Evolutionary conservation across 2,888 invertebrate genomes (phyloP), one percentile per base, ranked within the genome.

Genomic region (Cyrtodaria siliqua): DNA sequence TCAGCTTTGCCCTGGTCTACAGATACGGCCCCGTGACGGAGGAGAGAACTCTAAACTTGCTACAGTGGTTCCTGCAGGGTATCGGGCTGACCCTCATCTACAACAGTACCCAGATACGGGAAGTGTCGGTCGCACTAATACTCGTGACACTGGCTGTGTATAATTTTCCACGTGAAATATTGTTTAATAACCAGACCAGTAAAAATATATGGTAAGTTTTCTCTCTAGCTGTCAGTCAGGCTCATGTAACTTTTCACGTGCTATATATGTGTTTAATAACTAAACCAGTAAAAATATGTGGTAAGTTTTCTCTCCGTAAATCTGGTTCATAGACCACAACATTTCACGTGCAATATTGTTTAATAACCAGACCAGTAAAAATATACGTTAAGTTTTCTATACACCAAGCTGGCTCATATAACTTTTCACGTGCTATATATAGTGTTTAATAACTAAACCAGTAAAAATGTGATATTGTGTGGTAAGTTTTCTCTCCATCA

Each of bases 1-100:
- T 93, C 24, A 93, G 93, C 47, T 97, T 98, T 92, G 94, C 96
- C 52, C 94, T 97, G 52, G 98, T 98, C 93, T 99, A 99, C 92
- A 95, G 97, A 81, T 95, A 96, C 89, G 99, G 98, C 0, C 98
- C 98, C 2, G 96, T 98, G 0, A 95, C 95, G 69, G 96, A 98
- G 93, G 93, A 95, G 57, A 94, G 97, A 62, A 97, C 97, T 59
- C 96, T 96, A 87, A 96, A 97, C 90, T 95, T 99, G 50, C 97
- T 98, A 67, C 96, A 96, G 93, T 99, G 98, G 98, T 94, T 95
- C 23, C 92, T 99, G 55, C 98, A 99, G 95, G 92, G 94, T 6
- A 89, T 95, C 6, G 96, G 96, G 1, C 93, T 97, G 2, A 86
- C 95, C 9, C 92, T 96, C 79, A 95, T 97, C 63, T 97, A 96